Conservation (phyloP, 2,113 vertebrate species). For the Siniperca chuatsi region DNA sequence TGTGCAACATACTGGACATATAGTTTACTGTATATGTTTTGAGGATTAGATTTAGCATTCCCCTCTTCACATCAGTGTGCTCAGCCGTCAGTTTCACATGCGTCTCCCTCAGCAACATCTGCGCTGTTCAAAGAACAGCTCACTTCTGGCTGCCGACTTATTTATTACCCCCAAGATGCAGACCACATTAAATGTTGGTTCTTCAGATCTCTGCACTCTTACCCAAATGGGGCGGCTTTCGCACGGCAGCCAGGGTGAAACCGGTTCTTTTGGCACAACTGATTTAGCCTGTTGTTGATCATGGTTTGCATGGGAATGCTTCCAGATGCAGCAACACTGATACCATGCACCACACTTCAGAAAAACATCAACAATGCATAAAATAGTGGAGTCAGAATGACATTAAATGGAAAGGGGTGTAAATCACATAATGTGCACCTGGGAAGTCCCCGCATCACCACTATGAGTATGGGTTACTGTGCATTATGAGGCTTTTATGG, state of each 20-base stretch:
- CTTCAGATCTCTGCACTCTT: constrained; percentile 67
- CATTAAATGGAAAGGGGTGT: neutral
- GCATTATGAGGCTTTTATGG: neutral
- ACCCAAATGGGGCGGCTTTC: constrained; percentile 60
- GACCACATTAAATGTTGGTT: constrained; percentile 72
- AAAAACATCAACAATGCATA: constrained; percentile 21
- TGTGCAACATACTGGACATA: neutral
- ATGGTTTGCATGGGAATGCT: constrained; percentile 54
- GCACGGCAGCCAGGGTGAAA: constrained; percentile 45
- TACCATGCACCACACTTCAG: constrained; percentile 13
- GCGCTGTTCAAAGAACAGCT: constrained; percentile 44
- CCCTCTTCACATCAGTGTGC: constrained; percentile 31
- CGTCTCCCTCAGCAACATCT: constrained; percentile 57
- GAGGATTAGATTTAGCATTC: constrained; percentile 9
- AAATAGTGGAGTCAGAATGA: constrained; percentile 7
- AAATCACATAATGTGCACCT: constrained; percentile 27
- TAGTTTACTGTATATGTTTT: constrained; percentile 21
- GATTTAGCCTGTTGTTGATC: constrained; percentile 69
- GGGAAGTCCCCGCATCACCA: neutral
- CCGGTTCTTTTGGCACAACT: constrained; percentile 51
- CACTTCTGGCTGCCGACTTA: constrained; percentile 50
- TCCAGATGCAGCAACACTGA: constrained; percentile 67
- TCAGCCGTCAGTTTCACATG: constrained; percentile 59
- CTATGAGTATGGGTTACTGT: neutral
- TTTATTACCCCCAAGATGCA: constrained; percentile 62